Evolutionary conservation across 2,797 vertebrate species (phyloP).

Genomic region (Morus bassanus): DNA sequence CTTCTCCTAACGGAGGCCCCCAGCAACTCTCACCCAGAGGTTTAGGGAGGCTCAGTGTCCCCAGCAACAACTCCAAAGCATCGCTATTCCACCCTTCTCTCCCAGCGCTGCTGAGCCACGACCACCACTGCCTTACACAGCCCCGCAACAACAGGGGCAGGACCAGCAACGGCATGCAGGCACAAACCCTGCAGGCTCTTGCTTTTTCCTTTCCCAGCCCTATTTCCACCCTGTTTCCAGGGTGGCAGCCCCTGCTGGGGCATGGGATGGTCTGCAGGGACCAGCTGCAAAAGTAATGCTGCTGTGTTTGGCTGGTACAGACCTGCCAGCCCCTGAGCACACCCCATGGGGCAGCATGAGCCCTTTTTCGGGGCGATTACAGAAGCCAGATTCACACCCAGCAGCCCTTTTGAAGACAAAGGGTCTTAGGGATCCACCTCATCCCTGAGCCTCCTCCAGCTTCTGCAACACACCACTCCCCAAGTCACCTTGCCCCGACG

Average conservation of each 20-base stretch:
- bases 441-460: background rate
- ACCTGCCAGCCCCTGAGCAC: background rate
- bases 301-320: background rate
- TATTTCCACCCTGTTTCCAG: background rate
- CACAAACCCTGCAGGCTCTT: fast-evolving
- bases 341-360: background rate
- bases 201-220: background rate
- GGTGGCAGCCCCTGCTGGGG: background rate
- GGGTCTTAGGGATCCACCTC: background rate
- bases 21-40: fast-evolving
- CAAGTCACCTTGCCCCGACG: background rate
- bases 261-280: background rate
- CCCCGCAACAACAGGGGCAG: background rate
- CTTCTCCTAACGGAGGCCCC: background rate
- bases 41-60: background rate
- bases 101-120: background rate
- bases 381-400: background rate
- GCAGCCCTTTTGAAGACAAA: background rate
- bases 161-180: fast-evolving
- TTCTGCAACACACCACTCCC: fast-evolving
- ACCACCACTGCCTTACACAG: background rate
- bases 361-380: fast-evolving
- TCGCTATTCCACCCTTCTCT: background rate
- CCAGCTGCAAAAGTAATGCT: background rate
- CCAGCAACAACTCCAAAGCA: background rate